Conservation (phyloP, 2,113 vertebrate species). For the Neopipo cinnamomea region DNA sequence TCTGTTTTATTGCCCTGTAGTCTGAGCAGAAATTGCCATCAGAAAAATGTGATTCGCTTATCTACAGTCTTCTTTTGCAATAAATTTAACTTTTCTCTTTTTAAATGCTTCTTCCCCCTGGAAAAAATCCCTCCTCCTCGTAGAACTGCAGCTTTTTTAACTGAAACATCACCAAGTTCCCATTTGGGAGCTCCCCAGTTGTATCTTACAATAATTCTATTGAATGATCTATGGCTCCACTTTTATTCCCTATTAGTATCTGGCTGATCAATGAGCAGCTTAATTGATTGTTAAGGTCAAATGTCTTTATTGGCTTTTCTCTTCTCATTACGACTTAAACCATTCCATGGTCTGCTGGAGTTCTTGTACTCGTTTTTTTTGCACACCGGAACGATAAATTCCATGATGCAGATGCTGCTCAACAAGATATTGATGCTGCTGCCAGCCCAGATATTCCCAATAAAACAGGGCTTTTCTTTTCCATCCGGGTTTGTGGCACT, state of each 20-base stretch:
- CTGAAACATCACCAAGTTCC: slow-evolving; percentile 21
- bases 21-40: neutral
- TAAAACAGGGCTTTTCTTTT: neutral
- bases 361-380: neutral
- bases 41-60: neutral
- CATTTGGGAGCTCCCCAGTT: slow-evolving; percentile 43
- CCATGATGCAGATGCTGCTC: neutral
- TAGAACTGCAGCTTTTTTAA: neutral
- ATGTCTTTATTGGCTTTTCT: slow-evolving; percentile 56
- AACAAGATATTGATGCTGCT: neutral
- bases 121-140: neutral
- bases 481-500: neutral
- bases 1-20: neutral
- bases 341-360: neutral
- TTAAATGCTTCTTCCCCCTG: neutral
- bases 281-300: slow-evolving; percentile 62
- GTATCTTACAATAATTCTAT: slow-evolving; percentile 36
- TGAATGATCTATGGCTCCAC: slow-evolving; percentile 37
- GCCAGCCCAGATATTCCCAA: neutral
- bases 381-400: neutral
- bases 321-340: slow-evolving; percentile 10
- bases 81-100: neutral
- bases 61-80: neutral
- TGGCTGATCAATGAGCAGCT: slow-evolving; percentile 51
- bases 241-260: slow-evolving; percentile 63